A percentile compares a stretch with the other conserved stretches of the same genome.
phyloP scores from a whole-genome alignment of 2,888 invertebrate genomes.

The Ceramica pisi region DNA sequence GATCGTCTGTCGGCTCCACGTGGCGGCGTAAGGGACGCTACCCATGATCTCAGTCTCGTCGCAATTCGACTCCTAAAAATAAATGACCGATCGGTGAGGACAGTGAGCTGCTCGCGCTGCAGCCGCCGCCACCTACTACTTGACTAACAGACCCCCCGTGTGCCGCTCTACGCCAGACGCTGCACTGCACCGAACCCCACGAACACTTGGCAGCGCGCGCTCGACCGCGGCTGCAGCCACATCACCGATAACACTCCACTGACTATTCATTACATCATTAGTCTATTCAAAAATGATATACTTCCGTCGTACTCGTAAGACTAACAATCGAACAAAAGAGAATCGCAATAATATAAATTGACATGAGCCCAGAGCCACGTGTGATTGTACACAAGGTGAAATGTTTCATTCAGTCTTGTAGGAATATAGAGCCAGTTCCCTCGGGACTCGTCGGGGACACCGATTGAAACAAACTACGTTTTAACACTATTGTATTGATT shows the following conservation, averaged over 20 bases:
- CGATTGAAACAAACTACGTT: conserved; percentile 83
- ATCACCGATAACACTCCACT: conserved; percentile 42
- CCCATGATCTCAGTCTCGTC: conserved; percentile 81
- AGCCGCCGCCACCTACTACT: conserved; percentile 57
- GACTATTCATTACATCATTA: conserved; percentile 58
- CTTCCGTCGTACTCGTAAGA: conserved; percentile 67
- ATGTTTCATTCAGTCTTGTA: conserved; percentile 89
- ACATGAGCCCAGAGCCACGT: conserved; percentile 82
- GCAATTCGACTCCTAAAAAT: conserved; percentile 75
- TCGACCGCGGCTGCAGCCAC: conserved; percentile 49
- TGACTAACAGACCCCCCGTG: conserved; percentile 44
- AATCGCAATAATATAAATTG: conserved; percentile 81
- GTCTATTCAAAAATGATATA: conserved; percentile 72
- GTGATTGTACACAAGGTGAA: conserved; percentile 81
- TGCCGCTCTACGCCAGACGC: conserved; percentile 14
- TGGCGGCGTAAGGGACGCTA: conserved; percentile 64
- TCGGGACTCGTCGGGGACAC: conserved; percentile 81
- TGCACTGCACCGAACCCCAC: conserved; percentile 36
- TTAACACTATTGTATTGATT: conserved; percentile 83
- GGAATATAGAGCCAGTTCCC: conserved; percentile 79
- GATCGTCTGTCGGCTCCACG: conserved; percentile 46
- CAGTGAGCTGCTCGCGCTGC: conserved; percentile 33
- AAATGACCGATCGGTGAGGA: conserved; percentile 59
- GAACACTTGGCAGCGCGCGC: conserved; percentile 63
- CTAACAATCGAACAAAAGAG: conserved; percentile 69